phyloP scores from a whole-genome alignment of 1,140 invertebrate species.

The Zaprionus davidi region DNA sequence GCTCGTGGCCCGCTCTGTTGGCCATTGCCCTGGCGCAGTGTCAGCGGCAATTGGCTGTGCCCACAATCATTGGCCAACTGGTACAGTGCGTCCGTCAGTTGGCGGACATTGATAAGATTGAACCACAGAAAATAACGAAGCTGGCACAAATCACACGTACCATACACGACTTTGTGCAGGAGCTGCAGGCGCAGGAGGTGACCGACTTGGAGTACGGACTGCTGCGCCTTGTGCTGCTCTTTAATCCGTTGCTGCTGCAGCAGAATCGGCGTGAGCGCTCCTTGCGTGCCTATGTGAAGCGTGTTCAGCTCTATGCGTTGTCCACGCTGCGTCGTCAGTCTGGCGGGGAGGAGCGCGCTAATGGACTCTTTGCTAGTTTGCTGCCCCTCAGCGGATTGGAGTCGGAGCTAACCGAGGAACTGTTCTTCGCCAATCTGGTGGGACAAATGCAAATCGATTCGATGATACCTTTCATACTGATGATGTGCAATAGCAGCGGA shows the following conservation, averaged over 20 bases:
- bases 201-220: conserved; percentile 94
- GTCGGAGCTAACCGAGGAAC: conserved; percentile 92
- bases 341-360: conserved; percentile 65
- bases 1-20: conserved; percentile 97
- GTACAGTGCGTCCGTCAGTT: conserved; percentile 88
- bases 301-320: conserved; percentile 73
- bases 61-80: conserved; percentile 93
- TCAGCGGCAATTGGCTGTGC: conserved; percentile 89
- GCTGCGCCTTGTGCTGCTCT: conserved; percentile 93
- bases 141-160: conserved; percentile 93
- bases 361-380: conserved; percentile 87
- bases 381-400: conserved; percentile 91
- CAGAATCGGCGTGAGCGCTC: conserved; percentile 64
- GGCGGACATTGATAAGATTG: conserved; percentile 87
- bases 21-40: conserved; percentile 96
- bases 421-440: conserved; percentile 95
- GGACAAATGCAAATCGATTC: conserved; percentile 96
- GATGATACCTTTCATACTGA: conserved; percentile 96
- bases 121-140: conserved; percentile 89
- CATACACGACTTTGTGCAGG: conserved; percentile 92
- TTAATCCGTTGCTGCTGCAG: conserved; percentile 84
- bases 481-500: conserved; percentile 87
- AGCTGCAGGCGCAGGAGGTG: conserved; percentile 89
- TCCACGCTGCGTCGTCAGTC: conserved; percentile 55
- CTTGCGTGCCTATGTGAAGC: conserved; percentile 68